Evolutionary conservation across 2,888 invertebrate species (phyloP).

Genomic region (Noctua janthina): DNA sequence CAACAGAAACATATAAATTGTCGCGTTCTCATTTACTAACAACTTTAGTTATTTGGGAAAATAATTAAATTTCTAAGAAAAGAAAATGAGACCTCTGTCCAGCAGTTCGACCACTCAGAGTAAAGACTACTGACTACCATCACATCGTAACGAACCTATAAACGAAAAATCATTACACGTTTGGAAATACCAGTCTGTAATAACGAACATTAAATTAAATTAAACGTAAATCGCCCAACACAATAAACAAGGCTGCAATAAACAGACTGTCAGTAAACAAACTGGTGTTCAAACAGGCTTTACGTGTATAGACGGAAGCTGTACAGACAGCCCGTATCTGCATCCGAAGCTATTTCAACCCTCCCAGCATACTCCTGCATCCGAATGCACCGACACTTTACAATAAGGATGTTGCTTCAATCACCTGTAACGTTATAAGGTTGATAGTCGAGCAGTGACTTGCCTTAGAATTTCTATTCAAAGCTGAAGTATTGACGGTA

Average conservation of each 20-base stretch:
- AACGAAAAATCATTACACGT: neutral
- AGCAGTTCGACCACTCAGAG: neutral
- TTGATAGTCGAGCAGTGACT: slow-evolving; percentile 14
- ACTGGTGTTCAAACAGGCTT: slow-evolving; percentile 36
- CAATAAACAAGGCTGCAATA: slow-evolving; percentile 20
- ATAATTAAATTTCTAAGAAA: neutral
- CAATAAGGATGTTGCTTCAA: slow-evolving; percentile 55
- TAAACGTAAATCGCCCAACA: slow-evolving; percentile 5
- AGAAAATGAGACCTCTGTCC: neutral
- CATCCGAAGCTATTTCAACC: slow-evolving; percentile 62
- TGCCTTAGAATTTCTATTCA: slow-evolving; percentile 25
- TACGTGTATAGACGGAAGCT: slow-evolving; percentile 50
- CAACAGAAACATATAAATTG: too few relatives aligned
- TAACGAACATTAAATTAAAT: neutral
- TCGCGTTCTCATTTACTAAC: too few relatives aligned
- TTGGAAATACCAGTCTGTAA: neutral
- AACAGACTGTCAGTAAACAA: slow-evolving; percentile 38
- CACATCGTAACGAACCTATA: neutral
- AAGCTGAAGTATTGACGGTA: slow-evolving; percentile 13
- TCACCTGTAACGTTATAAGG: slow-evolving; percentile 42
- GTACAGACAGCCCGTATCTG: slow-evolving; percentile 61
- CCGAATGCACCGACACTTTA: slow-evolving; percentile 35
- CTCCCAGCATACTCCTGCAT: slow-evolving; percentile 17
- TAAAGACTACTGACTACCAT: neutral
- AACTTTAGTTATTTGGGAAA: neutral